Conservation (phyloP, 2,797 vertebrate genomes). For the Sciaenops ocellatus region DNA sequence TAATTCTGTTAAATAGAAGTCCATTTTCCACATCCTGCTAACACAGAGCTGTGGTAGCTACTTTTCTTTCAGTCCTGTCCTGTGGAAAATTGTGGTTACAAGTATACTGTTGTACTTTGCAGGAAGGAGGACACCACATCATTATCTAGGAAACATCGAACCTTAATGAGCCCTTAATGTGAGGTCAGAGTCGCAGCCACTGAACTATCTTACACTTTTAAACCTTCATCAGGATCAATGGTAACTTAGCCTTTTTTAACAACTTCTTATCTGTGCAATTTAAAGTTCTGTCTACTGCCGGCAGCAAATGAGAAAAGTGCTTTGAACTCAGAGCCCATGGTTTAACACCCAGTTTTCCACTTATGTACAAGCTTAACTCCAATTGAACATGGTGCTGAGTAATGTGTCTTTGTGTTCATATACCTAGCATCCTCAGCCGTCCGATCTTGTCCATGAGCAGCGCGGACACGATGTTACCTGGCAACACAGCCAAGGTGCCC, state of each 20-base stretch:
- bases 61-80: neutral
- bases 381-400: neutral
- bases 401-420: neutral
- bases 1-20: neutral
- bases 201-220: neutral
- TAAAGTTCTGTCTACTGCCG: neutral
- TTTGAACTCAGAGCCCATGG: neutral
- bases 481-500: slow-evolving; percentile 95
- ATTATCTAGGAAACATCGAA: neutral
- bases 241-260: neutral
- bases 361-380: neutral
- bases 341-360: neutral
- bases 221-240: neutral
- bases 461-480: slow-evolving; percentile 96
- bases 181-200: neutral
- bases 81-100: neutral
- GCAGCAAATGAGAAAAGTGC: neutral
- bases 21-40: neutral
- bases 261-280: no score
- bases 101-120: neutral
- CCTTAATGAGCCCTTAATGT: neutral
- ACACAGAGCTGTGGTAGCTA: neutral
- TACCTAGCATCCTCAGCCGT: slow-evolving; percentile 96
- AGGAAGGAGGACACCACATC: no score
- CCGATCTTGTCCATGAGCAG: slow-evolving; percentile 99